Conservation (phyloP, 2,797 vertebrate genomes). For the Ctenochaetus hawaiiensis region DNA sequence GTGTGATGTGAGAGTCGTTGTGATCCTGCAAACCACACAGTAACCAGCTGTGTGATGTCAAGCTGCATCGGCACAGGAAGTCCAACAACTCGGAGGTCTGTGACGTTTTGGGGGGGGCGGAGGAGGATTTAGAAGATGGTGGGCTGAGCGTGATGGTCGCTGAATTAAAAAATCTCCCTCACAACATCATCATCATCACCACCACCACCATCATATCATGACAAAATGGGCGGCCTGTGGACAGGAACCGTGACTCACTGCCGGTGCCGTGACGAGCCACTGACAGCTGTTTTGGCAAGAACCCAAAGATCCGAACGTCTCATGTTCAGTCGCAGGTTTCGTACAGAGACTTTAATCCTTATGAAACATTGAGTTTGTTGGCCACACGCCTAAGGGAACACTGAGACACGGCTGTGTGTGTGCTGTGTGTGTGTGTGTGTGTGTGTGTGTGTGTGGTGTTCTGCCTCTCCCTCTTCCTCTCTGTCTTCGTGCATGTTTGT, state of each 20-base stretch:
- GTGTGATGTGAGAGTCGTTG: conserved; percentile 1
- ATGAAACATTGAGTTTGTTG: conserved; percentile 71
- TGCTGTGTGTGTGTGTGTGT: conserved; percentile 9
- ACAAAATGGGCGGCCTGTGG: conserved; percentile 33
- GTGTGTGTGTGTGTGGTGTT: conserved; percentile 30
- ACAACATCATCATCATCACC: conserved; percentile 9
- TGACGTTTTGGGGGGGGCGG: conserved; percentile 40
- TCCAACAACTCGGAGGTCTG: conserved; percentile 24
- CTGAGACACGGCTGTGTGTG: conserved; percentile 43
- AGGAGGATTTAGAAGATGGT: conserved; percentile 60
- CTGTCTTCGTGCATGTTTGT: conserved; percentile 62
- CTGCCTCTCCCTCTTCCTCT: conserved; percentile 55
- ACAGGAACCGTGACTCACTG: conserved; percentile 64
- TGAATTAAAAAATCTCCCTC: conserved; percentile 58
- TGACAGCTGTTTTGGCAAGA: conserved; percentile 71
- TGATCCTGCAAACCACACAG: conserved; percentile 31
- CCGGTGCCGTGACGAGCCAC: conserved; percentile 44
- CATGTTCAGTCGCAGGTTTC: conserved; percentile 68
- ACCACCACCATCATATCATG: conserved; percentile 21
- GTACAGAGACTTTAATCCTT: conserved; percentile 69
- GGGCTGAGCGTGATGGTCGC: conserved; percentile 58
- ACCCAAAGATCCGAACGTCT: conserved; percentile 30
- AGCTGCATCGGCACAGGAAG: conserved; percentile 40
- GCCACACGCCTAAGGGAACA: conserved; percentile 60
- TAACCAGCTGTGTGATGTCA: conserved; percentile 16